These are phyloP conservation scores for Xenopus laevis DNA, from an alignment of 2,113 vertebrate species.

Conservation along the genomic window DNA sequence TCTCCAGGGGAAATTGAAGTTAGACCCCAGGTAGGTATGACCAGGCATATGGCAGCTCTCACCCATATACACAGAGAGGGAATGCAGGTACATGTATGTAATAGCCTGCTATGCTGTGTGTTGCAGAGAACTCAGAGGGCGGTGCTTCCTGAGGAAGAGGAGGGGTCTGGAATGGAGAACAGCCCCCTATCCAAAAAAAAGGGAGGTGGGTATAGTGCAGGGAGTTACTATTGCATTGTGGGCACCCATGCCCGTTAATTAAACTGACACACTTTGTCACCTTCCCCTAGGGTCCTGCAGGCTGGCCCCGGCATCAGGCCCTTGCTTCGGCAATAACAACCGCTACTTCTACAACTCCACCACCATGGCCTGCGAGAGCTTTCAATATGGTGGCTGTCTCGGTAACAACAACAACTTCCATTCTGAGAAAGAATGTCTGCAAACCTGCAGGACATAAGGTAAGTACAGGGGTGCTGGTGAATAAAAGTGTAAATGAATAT, in stretches of 20 bases:
- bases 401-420: slow-evolving; percentile 89
- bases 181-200: slow-evolving; percentile 52
- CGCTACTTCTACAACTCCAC: slow-evolving; percentile 82
- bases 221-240: no score
- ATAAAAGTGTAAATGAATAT: no score
- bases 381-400: slow-evolving; percentile 82
- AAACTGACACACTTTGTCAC: no score
- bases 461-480: slow-evolving; percentile 34
- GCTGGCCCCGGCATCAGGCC: slow-evolving; percentile 64
- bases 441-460: slow-evolving; percentile 89
- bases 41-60: background rate
- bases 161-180: slow-evolving; percentile 61
- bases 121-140: slow-evolving; percentile 65
- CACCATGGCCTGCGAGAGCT: slow-evolving; percentile 79
- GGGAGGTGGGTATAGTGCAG: slow-evolving; percentile 58
- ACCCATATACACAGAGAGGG: background rate
- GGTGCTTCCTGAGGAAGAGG: slow-evolving; percentile 53
- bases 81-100: background rate
- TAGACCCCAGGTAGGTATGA: slow-evolving; percentile 11
- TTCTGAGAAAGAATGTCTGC: slow-evolving; percentile 80
- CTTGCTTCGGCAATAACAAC: slow-evolving; percentile 69
- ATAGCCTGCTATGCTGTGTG: background rate
- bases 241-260: no score
- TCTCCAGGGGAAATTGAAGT: slow-evolving; percentile 21
- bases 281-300: slow-evolving; percentile 68